phyloP scores from a whole-genome alignment of 2,113 vertebrate species.

The Trematomus loennbergii region DNA sequence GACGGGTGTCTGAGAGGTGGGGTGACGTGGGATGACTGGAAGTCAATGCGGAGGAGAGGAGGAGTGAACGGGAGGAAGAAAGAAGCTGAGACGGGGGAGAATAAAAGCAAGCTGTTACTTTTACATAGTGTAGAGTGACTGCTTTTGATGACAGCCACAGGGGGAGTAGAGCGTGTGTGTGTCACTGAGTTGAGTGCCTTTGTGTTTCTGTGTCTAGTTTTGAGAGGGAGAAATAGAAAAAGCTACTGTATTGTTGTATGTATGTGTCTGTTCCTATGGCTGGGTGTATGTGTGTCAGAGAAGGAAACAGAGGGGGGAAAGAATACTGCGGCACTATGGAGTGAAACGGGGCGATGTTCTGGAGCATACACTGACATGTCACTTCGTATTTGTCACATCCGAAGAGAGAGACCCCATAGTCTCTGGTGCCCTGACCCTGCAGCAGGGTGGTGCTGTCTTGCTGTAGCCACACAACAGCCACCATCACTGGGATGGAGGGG shows the following conservation, averaged over 20 bases:
- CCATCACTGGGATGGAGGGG: conserved; percentile 33
- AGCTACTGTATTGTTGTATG: conserved; percentile 2
- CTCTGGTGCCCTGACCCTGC: conserved; percentile 66
- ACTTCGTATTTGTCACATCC: conserved; percentile 75
- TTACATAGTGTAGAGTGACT: conserved; percentile 43
- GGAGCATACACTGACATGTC: conserved; percentile 62
- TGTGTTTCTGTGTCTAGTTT: conserved; percentile 42
- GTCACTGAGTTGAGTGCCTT: conserved; percentile 41
- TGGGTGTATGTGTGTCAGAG: conserved; percentile 21
- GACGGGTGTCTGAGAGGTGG: conserved; percentile 56
- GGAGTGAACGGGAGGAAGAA: conserved; percentile 26
- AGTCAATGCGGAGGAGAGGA: conserved; percentile 22
- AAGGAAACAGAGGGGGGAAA: conserved; percentile 3
- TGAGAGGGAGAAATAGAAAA: conserved; percentile 36
- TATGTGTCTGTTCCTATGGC: conserved; percentile 19
- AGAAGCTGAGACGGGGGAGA: conserved; percentile 27
- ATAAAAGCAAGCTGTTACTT: conserved; percentile 61
- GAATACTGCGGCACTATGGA: conserved; percentile 14
- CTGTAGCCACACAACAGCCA: conserved; percentile 36
- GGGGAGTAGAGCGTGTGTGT: conserved; percentile 22
- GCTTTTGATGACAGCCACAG: conserved; percentile 56
- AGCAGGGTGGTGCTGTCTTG: conserved; percentile 38
- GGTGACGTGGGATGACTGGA: conserved; percentile 43
- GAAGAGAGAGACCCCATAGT: conserved; percentile 46
- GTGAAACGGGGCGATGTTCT: conserved; percentile 56